Evolutionary conservation across 2,113 vertebrate species (phyloP).

Genomic region (Grantiella picta): DNA sequence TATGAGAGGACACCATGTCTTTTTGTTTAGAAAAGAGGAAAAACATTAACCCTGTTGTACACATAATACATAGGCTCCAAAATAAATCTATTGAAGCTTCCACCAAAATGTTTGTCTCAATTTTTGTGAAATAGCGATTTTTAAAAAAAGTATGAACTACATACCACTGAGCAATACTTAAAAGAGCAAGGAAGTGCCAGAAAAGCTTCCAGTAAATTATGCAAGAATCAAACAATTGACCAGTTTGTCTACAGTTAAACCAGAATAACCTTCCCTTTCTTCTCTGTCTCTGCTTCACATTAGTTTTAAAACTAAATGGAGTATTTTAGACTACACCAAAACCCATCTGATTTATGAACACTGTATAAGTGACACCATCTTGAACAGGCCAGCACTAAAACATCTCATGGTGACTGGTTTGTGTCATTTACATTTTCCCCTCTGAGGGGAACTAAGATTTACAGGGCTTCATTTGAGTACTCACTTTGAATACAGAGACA

Average conservation of each 20-base stretch:
- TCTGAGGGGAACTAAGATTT: not conserved
- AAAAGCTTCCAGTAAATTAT: not conserved
- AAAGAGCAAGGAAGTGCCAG: not conserved
- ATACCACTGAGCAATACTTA: not conserved
- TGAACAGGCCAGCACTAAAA: not conserved
- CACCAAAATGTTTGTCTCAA: not conserved
- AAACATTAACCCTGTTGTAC: not conserved
- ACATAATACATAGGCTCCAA: not conserved
- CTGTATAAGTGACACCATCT: not conserved
- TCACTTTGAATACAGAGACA: not conserved
- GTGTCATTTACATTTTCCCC: not conserved
- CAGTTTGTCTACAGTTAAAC: not conserved
- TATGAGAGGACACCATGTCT: rapidly evolving
- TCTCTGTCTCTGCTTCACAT: not conserved
- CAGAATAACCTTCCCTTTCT: not conserved
- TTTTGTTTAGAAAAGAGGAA: not conserved
- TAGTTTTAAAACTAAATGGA: not conserved
- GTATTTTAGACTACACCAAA: not conserved
- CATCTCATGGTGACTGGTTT: not conserved
- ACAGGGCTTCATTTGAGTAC: not conserved
- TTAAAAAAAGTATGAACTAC: not conserved
- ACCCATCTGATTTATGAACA: not conserved
- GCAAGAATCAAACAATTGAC: not conserved
- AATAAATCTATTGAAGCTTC: not conserved
- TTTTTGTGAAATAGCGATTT: not conserved